phyloP scores from a whole-genome alignment of 2,797 vertebrate genomes.

The Distichodus sexfasciatus region DNA sequence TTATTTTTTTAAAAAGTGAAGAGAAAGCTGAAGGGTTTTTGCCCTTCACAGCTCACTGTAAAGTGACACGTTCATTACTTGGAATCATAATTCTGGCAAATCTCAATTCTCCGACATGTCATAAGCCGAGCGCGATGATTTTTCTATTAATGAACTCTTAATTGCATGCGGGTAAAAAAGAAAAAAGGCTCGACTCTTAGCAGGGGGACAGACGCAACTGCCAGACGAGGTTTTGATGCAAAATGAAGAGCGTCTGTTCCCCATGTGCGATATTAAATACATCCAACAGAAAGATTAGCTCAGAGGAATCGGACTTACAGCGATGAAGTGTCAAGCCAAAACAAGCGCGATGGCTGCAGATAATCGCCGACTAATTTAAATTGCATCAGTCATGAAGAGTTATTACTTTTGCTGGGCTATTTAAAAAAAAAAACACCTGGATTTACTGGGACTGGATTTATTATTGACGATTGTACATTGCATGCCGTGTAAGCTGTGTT shows the following conservation, averaged over 20 bases:
- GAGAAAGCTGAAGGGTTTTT: no score
- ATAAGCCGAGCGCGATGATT: no score
- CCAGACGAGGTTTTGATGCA: no score
- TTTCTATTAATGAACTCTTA: no score
- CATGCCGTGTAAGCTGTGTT: neutral
- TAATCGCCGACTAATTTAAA: neutral
- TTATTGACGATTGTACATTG: neutral
- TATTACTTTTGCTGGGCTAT: neutral
- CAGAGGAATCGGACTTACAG: neutral
- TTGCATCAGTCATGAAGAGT: neutral
- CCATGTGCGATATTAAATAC: neutral
- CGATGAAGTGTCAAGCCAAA: neutral
- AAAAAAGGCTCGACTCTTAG: no score
- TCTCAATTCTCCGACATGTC: no score
- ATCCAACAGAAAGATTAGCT: neutral
- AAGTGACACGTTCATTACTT: no score
- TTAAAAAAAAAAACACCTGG: neutral
- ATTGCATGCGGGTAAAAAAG: no score
- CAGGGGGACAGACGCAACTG: no score
- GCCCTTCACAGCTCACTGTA: no score
- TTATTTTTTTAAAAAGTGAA: no score
- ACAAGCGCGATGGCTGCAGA: neutral
- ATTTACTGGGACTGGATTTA: neutral
- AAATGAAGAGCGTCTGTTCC: neutral
- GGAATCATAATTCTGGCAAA: no score